These are phyloP conservation scores for Drosophila arawakana DNA, from an alignment of 1,140 invertebrate genomes.

Conservation along the genomic window DNA sequence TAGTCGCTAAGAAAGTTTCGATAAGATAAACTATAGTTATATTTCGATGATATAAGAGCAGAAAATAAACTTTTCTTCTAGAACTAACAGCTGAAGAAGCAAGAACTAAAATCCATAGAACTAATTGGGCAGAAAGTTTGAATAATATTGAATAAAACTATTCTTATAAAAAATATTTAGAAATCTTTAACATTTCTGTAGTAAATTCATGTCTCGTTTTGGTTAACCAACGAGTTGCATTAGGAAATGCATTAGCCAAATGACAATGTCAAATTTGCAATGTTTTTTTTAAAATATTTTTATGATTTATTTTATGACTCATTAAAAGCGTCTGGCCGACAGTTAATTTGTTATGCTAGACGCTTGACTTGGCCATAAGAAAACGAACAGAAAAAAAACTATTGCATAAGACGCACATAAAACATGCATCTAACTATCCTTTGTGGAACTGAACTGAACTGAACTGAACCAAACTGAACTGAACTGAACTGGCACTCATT, in stretches of 20 bases:
- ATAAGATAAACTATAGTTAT: too few species aligned
- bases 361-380: background rate
- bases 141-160: background rate
- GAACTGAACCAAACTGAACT: constrained; percentile 3
- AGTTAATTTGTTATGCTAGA: constrained; percentile 3
- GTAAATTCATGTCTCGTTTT: background rate
- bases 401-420: constrained; percentile 69
- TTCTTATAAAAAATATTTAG: background rate
- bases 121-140: too few species aligned
- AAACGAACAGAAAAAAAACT: constrained; percentile 28
- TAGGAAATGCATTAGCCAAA: background rate
- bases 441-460: constrained; percentile 21
- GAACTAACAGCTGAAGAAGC: too few species aligned
- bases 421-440: constrained; percentile 62
- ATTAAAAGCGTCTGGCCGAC: constrained; percentile 29
- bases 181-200: background rate
- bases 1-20: too few species aligned
- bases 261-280: constrained; percentile 1
- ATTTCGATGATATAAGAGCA: too few species aligned
- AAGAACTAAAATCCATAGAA: too few species aligned
- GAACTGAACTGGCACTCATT: constrained; percentile 40
- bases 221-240: constrained; percentile 9
- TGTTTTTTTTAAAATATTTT: constrained; percentile 1
- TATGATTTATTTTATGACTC: background rate
- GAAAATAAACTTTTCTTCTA: too few species aligned